These are phyloP conservation scores for Meteorus colon DNA, from an alignment of 2,888 invertebrate genomes.

Conservation along the genomic window DNA sequence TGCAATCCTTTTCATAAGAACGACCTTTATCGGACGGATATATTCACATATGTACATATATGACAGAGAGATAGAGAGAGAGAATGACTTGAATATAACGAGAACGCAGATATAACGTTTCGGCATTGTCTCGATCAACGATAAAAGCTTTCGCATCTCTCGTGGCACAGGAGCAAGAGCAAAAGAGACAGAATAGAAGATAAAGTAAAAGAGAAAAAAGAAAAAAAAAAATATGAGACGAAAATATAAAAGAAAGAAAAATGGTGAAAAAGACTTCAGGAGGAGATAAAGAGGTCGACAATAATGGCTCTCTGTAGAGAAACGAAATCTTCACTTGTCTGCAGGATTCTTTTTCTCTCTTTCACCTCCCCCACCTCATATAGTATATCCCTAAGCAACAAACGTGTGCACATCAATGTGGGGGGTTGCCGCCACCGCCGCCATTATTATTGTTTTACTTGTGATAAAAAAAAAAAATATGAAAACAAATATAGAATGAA, in stretches of 20 bases:
- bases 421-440: slow-evolving; percentile 38
- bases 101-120: slow-evolving; percentile 42
- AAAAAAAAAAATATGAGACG: slow-evolving; percentile 57
- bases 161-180: slow-evolving; percentile 46
- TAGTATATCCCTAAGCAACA: slow-evolving; percentile 47
- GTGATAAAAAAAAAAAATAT: background rate
- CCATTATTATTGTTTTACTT: slow-evolving; percentile 61
- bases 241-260: slow-evolving; percentile 66
- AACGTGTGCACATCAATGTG: slow-evolving; percentile 51
- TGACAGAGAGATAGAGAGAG: slow-evolving; percentile 30
- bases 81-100: slow-evolving; percentile 13
- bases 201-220: slow-evolving; percentile 32
- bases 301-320: slow-evolving; percentile 59
- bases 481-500: background rate
- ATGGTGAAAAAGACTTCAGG: slow-evolving; percentile 62
- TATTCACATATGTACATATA: slow-evolving; percentile 16
- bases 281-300: slow-evolving; percentile 66
- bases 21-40: slow-evolving; percentile 36
- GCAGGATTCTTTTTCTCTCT: background rate
- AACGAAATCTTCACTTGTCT: slow-evolving; percentile 3
- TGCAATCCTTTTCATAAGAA: slow-evolving; percentile 31
- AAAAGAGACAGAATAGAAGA: slow-evolving; percentile 49
- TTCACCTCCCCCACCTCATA: slow-evolving; percentile 50
- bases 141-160: slow-evolving; percentile 66
- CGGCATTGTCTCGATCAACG: slow-evolving; percentile 62